phyloP scores from a whole-genome alignment of 2,113 vertebrate species.

The Hippocampus zosterae region DNA sequence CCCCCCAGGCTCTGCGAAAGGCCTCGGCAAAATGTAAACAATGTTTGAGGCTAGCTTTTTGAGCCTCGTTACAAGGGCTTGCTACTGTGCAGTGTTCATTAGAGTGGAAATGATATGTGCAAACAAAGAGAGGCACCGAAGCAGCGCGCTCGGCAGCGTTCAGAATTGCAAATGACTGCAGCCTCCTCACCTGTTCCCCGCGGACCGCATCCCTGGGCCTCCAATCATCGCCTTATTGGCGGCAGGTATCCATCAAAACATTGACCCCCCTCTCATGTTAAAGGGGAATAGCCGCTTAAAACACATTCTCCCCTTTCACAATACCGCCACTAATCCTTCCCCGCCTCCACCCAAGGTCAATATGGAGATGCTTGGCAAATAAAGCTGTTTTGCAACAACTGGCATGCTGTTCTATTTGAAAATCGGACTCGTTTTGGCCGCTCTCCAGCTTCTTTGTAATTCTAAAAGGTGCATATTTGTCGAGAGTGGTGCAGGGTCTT shows the following conservation, averaged over 20 bases:
- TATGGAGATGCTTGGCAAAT: conserved; percentile 30
- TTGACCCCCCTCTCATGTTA: conserved; percentile 39
- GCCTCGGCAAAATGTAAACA: conserved; percentile 61
- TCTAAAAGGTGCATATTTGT: conserved; percentile 40
- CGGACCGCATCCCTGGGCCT: conserved; percentile 61
- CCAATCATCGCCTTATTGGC: conserved; percentile 64
- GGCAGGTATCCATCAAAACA: conserved; percentile 49
- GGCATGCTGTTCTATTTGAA: conserved; percentile 22
- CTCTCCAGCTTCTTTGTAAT: conserved; percentile 34
- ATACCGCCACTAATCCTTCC: conserved; percentile 29
- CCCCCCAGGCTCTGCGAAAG: conserved; percentile 5
- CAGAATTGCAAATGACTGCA: conserved; percentile 70
- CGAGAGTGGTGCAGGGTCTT: conserved; percentile 3
- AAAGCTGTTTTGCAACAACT: conserved; percentile 32
- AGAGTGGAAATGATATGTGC: conserved; percentile 72
- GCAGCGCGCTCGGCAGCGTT: conserved; percentile 51
- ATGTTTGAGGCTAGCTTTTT: conserved; percentile 55
- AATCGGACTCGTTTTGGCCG: conserved; percentile 27
- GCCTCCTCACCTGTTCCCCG: conserved; percentile 69
- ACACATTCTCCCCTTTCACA: conserved; percentile 31
- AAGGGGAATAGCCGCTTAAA: conserved; percentile 49
- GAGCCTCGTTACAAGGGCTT: conserved; percentile 53
- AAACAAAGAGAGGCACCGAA: conserved; percentile 65
- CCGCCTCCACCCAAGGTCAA: conserved; percentile 54
- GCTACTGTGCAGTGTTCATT: conserved; percentile 61